Conservation (phyloP, 2,113 vertebrate genomes). For the Neotoma lepida region DNA sequence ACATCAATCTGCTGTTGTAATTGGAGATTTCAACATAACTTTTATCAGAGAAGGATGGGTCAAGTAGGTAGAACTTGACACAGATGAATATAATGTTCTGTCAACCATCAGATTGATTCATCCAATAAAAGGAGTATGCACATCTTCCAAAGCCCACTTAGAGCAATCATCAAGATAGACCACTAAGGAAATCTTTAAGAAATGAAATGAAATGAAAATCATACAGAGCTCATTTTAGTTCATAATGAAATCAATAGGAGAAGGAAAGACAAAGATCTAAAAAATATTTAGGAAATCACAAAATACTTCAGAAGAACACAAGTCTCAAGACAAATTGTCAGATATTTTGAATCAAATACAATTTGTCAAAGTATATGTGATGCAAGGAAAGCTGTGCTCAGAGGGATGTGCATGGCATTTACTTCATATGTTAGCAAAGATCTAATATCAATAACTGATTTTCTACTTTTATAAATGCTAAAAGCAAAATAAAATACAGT, state of each 20-base stretch:
- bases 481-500: neutral
- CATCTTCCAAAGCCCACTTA: too few species aligned
- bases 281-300: neutral
- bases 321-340: neutral
- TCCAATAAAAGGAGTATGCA: neutral
- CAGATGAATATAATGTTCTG: neutral
- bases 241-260: neutral
- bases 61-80: neutral
- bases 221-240: neutral
- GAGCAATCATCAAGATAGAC: neutral
- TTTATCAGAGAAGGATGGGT: neutral
- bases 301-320: neutral
- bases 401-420: neutral
- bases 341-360: neutral
- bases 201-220: neutral
- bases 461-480: neutral
- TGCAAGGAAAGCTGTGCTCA: neutral
- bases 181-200: neutral
- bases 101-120: neutral
- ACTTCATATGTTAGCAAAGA: neutral
- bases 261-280: neutral
- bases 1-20: neutral
- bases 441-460: neutral
- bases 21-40: neutral
- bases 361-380: neutral